Base-by-base conservation (phyloP, 53 echinoderm and acorn worm species). In the Hippasteria phrygiana region DNA sequence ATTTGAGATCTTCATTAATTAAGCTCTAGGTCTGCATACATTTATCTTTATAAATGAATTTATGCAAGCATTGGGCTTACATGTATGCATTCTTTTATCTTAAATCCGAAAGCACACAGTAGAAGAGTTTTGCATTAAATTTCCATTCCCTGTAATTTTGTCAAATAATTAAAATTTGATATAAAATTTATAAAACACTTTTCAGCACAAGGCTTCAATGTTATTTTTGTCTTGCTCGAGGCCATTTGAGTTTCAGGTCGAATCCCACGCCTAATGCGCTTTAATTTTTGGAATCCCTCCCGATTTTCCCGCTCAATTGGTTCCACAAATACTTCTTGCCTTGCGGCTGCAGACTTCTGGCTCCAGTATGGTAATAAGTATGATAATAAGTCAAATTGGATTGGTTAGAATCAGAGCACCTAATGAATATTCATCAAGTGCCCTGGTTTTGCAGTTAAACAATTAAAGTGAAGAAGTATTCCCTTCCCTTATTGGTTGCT, bases 311-410 rank as follows among this genome's bases (percentile, higher is more conserved):
- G 70, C 71, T 35, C 36, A 47, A 69, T 71, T 85, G 65, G 67
- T 67, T 65, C 67, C 33, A 47, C 67, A 48, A 34, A 83, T 45
- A 67, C 45, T 45, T 9, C 82, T 45, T 82, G 45, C 69, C 85
- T 36, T 0, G 33, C 32, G 70, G 85, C 85, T 5, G 12, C 85
- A 71, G 85, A 85, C 85, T 85, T 33, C 47, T 85, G 85, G 85
- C 85, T 85, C 85, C 85, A 69, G 35, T 34, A 50, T 32, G 51
- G 43, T 48, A 69, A 69, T 48, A 53, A 71, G 51, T 0, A 66
- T 64, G 78, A 18, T 78, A 82, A 65, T 82, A 0, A 14, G 65
- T 16, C 45, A 45, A 12, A 66, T 63, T 82, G 63, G 82, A 66
- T 64, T 82, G 82, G 82, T 32, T 51, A 26, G 64, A 78, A 55